phyloP scores from a whole-genome alignment of 2,113 vertebrate species.

The Nanger granti region DNA sequence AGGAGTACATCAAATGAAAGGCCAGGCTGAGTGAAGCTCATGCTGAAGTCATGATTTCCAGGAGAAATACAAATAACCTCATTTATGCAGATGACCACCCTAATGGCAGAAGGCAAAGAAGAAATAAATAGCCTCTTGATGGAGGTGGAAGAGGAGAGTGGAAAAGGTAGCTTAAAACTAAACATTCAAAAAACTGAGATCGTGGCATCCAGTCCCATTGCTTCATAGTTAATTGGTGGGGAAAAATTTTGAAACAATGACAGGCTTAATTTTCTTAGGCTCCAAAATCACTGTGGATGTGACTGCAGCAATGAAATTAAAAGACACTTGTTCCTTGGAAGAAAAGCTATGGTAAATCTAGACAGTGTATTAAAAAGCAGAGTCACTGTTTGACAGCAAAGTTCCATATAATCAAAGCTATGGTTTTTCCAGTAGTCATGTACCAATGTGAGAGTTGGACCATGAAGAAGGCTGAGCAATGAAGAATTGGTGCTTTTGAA shows the following conservation, averaged over 20 bases:
- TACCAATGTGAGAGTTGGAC: neutral
- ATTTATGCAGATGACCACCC: neutral
- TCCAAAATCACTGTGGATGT: neutral
- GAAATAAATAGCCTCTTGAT: neutral
- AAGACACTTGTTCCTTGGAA: neutral
- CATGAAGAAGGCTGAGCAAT: neutral
- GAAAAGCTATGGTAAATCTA: neutral
- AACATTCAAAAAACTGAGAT: neutral
- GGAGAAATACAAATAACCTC: neutral
- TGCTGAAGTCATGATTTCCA: fast-evolving
- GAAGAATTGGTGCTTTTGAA: neutral
- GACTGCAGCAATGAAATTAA: neutral
- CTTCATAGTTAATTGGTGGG: neutral
- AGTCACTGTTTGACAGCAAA: neutral
- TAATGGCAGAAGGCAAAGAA: neutral
- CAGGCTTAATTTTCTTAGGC: neutral
- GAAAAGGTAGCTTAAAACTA: neutral
- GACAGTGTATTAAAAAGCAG: neutral
- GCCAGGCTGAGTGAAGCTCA: neutral
- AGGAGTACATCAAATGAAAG: neutral
- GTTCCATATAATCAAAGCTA: neutral
- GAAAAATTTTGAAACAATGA: neutral
- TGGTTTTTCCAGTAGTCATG: neutral
- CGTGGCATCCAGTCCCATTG: neutral
- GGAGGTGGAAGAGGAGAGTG: neutral